phyloP scores from a whole-genome alignment of 2,113 vertebrate species.

The Oreochromis spilurus region DNA sequence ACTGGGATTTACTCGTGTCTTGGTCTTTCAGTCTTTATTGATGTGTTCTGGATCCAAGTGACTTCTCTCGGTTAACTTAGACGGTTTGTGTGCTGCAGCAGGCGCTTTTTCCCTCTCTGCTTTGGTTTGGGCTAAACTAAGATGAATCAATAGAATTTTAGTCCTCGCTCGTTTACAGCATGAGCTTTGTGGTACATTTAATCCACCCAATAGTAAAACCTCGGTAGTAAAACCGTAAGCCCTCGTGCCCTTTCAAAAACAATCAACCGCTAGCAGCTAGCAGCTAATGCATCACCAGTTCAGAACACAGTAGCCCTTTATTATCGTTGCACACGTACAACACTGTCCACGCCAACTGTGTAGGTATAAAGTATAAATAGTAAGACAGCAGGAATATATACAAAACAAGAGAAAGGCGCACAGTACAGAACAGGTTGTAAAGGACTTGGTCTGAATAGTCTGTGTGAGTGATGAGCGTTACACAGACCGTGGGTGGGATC shows the following conservation, averaged over 20 bases:
- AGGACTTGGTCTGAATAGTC: not conserved
- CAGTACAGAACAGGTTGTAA: not conserved
- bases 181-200: not conserved
- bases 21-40: not conserved
- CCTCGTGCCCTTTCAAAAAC: not conserved
- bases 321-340: not conserved
- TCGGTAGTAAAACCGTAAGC: not conserved
- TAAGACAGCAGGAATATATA: not conserved
- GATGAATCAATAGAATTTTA: not conserved
- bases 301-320: not conserved
- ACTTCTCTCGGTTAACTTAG: not conserved
- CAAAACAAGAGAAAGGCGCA: not conserved
- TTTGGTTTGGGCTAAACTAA: not conserved
- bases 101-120: not conserved
- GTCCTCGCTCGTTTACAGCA: not conserved
- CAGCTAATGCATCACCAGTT: not conserved
- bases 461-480: not conserved
- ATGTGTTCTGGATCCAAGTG: not conserved
- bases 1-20: accelerated
- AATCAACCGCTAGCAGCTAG: not conserved
- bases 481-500: not conserved
- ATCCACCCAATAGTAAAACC: not conserved
- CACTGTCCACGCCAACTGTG: not conserved
- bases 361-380: not conserved
- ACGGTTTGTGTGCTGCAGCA: not conserved